Evolutionary conservation across 2,797 vertebrate genomes (phyloP).

Genomic region (Cygnus olor): DNA sequence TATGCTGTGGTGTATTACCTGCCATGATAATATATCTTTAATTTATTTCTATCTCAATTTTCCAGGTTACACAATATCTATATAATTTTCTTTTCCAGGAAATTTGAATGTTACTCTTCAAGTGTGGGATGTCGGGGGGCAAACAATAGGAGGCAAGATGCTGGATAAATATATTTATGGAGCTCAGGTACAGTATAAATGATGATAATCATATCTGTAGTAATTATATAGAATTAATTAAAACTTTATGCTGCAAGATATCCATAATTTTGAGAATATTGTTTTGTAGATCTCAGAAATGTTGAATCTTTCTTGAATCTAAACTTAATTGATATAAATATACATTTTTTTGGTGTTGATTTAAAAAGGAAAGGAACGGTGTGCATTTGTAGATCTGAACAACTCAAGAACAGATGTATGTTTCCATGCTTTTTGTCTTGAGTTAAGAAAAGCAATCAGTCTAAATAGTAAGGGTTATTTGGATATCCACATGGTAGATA

Average conservation of each 20-base stretch:
- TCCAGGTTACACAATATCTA: background rate
- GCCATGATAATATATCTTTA: background rate
- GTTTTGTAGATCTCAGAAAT: background rate
- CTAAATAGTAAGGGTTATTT: conserved; percentile 67
- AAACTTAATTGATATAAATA: background rate
- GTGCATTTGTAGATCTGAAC: conserved; percentile 39
- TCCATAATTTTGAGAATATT: background rate
- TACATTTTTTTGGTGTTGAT: background rate
- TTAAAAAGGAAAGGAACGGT: conserved; percentile 33
- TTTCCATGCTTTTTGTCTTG: conserved; percentile 71
- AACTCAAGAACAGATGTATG: conserved; percentile 67
- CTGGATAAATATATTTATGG: conserved; percentile 99
- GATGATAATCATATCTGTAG: background rate
- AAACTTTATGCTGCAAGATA: background rate
- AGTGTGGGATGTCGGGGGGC: conserved; percentile 98
- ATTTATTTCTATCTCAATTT: conserved; percentile 3
- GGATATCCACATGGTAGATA: conserved; percentile 69
- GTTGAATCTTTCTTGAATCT: background rate
- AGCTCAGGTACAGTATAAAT: conserved; percentile 84
- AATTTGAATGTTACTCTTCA: conserved; percentile 97
- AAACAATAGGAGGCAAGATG: conserved; percentile 98
- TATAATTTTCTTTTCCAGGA: conserved; percentile 79
- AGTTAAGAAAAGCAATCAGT: conserved; percentile 71
- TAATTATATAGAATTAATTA: background rate
- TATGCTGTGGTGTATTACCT: background rate